Evolutionary conservation across 2,113 vertebrate species (phyloP), one percentile per base, ranked within the genome.

Genomic region (Upupa epops): DNA sequence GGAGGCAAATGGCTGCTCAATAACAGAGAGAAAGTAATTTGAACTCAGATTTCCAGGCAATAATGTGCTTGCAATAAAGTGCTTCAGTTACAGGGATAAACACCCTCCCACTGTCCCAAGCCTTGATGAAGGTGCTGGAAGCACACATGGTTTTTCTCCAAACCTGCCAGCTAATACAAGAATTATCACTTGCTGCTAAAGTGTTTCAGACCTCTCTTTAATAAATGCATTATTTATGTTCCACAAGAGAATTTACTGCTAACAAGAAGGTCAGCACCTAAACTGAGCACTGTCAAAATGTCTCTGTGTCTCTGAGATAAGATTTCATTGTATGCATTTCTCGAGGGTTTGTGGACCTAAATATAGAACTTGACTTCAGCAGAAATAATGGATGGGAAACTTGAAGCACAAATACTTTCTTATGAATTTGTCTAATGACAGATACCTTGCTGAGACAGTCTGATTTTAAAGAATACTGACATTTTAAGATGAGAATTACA

Each of bases 121-220:
- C 94, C 72, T 22, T 75, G 58, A 74, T 65, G 77, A 91, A 60
- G 16, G 54, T 71, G 40, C 25, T 83, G 21, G 40, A 90, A 86
- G 45, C 13, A 49, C 32, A 45, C 55, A 34, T 72, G 2, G 86
- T 86, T 83, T 94, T 92, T 90, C 65, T 86, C 28, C 45, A 75
- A 95, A 83, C 7, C 65, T 88, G 73, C 15, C 73, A 86, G 69
- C 45, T 72, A 58, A 68, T 75, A 4, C 29, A 86, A 84, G 86
- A 78, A 65, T 92, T 92, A 88, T 93, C 73, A 92, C 58, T 78
- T 94, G 65, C 17, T 92, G 40, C 56, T 83, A 34, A 91, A 87
- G 17, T 68, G 46, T 72, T 94, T 94, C 58, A 90, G 73, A 52
- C 77, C 6, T 55, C 26, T 72, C 32, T 75, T 88, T 69, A 61